phyloP scores from a whole-genome alignment of 2,888 invertebrate genomes.

The Norana najaformis region DNA sequence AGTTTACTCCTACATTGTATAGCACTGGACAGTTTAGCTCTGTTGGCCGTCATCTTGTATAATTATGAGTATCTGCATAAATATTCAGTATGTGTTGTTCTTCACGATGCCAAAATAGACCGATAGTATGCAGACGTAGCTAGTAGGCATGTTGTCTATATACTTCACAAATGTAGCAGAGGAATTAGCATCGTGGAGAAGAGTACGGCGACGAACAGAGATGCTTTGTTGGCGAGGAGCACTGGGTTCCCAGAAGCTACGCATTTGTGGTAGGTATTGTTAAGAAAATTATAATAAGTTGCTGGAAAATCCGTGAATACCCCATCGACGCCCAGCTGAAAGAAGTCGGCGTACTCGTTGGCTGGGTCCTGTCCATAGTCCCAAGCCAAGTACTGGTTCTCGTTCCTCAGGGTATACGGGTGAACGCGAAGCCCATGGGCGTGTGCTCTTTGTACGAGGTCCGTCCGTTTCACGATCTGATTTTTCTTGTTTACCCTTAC shows the following conservation, averaged over 20 bases:
- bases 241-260: background rate
- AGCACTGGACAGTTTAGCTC: background rate
- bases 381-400: slow-evolving; percentile 42
- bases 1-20: background rate
- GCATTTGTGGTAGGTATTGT: slow-evolving; percentile 30
- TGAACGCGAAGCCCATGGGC: slow-evolving; percentile 39
- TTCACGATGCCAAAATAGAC: background rate
- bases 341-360: slow-evolving; percentile 39
- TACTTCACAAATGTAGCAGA: background rate
- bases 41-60: background rate
- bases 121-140: background rate
- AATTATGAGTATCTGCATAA: background rate
- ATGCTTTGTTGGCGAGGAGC: background rate
- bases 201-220: background rate
- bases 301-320: slow-evolving; percentile 48
- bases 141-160: background rate
- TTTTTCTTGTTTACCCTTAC: slow-evolving; percentile 24
- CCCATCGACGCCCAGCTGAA: slow-evolving; percentile 45
- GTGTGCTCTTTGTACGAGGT: slow-evolving; percentile 37
- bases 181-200: background rate
- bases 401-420: slow-evolving; percentile 43
- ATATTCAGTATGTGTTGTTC: background rate
- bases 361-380: slow-evolving; percentile 43
- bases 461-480: slow-evolving; percentile 32
- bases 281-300: slow-evolving; percentile 34